These are phyloP conservation scores for Notiomystis cincta DNA, from an alignment of 2,113 vertebrate species.

Conservation along the genomic window DNA sequence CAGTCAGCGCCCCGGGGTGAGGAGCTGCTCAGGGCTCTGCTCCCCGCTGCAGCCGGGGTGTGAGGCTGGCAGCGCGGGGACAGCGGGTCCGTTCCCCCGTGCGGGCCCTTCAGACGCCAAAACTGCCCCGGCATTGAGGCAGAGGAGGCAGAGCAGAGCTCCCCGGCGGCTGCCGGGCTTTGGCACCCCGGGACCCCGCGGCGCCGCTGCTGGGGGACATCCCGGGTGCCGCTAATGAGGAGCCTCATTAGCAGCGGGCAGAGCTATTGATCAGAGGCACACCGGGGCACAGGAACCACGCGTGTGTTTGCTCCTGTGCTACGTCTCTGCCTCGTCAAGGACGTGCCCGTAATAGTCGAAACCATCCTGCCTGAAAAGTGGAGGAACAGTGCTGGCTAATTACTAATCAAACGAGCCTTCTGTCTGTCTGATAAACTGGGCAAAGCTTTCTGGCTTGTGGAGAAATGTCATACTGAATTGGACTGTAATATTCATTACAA, in stretches of 20 bases:
- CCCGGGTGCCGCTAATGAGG: not conserved
- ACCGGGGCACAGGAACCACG: fast-evolving
- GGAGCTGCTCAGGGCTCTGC: too few relatives aligned
- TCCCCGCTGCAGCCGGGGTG: not conserved
- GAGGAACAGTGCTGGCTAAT: not conserved
- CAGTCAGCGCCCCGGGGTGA: too few relatives aligned
- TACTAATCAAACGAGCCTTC: not conserved
- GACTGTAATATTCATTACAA: not conserved
- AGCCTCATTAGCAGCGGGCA: not conserved
- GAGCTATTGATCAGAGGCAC: not conserved
- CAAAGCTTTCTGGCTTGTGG: not conserved
- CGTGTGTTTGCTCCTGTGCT: not conserved
- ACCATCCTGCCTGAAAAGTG: not conserved
- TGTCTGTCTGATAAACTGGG: not conserved
- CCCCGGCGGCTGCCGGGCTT: not conserved
- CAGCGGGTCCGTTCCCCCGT: fast-evolving
- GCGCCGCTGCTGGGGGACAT: not conserved
- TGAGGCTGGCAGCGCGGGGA: not conserved
- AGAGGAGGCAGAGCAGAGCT: not conserved
- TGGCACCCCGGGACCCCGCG: not conserved
- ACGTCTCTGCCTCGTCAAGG: not conserved
- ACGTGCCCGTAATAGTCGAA: not conserved
- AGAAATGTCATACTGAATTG: not conserved
- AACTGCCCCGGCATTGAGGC: not conserved
- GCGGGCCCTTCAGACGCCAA: not conserved